These are phyloP conservation scores for Temnothorax curvispinosus DNA, from an alignment of 1,140 invertebrate species.

Conservation along the genomic window DNA sequence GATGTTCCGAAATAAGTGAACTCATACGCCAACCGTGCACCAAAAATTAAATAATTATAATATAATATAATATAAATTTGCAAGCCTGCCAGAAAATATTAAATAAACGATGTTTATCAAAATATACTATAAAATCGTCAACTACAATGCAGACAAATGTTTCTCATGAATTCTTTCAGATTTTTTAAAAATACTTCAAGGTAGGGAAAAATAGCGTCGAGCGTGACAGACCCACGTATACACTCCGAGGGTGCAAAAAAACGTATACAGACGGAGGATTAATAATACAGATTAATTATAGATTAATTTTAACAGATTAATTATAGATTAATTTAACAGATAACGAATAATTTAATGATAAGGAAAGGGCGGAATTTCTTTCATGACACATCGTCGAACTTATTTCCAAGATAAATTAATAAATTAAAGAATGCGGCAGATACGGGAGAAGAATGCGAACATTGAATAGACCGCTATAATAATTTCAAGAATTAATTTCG, in stretches of 20 bases:
- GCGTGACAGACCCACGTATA: no score
- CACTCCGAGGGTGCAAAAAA: no score
- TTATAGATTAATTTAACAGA: no score
- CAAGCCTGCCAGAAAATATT: no score
- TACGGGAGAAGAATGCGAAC: not conserved
- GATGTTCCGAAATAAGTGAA: not conserved
- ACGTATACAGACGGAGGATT: not conserved
- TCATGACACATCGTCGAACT: not conserved
- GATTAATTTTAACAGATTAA: no score
- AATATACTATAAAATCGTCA: no score
- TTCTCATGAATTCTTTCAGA: no score
- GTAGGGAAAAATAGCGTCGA: no score
- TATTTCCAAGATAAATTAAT: not conserved
- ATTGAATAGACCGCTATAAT: not conserved
- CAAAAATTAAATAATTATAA: not conserved
- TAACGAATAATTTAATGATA: not conserved
- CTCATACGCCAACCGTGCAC: not conserved
- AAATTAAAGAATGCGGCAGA: not conserved
- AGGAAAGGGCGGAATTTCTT: not conserved
- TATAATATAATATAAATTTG: not conserved
- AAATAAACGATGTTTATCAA: no score
- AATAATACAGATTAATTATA: not conserved
- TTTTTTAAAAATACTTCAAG: no score
- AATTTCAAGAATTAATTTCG: conserved; percentile 18
- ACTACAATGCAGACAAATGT: no score